Evolutionary conservation across 2,797 vertebrate species (phyloP), one percentile per base, ranked within the genome.

Genomic region (Acrossocheilus wenchowensis): DNA sequence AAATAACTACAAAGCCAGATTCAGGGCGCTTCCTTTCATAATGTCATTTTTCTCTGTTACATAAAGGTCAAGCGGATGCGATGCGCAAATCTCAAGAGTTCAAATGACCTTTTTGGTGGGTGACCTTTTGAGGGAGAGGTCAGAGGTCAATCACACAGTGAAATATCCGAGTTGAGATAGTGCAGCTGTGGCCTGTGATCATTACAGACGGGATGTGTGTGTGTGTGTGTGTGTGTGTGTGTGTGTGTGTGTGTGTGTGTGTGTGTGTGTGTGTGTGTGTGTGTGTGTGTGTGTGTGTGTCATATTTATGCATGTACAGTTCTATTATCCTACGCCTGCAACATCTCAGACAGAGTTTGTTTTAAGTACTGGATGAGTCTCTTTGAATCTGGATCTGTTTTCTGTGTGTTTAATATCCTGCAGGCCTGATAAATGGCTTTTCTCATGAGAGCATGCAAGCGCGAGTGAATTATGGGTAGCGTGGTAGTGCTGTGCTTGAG

Each of bases 221-320:
- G 75, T 81, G 87, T 86, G 75, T 81, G 87, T 86, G 84, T 84
- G 43, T 75, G 41, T 74, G 75, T 81, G 87, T 86, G 84, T 84
- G 43, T 75, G 41, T 74, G 75, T 81, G 87, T 86, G 84, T 84
- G 43, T 75, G 41, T 74, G 75, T 81, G 87, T 86, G 84, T 84
- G 43, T 75, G 41, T 74, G 75, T 81, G 87, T 86, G 84, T 84
- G 43, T 75, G 41, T 74, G 75, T 81, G 87, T 86, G 84, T 84
- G 43, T 75, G 41, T 74, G 75, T 81, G 87, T 86, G 84, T 84
- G 43, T 75, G 41, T 74, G 75, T 81, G 87, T 74, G 68, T 81
- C 66, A 83, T 83, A 75, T 87, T 36, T 11, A 30, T 88, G 21
- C 52, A 36, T 71, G n/a, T 78, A 72, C 14, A 71, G 39, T 73